phyloP scores from a whole-genome alignment of 2,888 invertebrate genomes.

The Eledone cirrhosa region DNA sequence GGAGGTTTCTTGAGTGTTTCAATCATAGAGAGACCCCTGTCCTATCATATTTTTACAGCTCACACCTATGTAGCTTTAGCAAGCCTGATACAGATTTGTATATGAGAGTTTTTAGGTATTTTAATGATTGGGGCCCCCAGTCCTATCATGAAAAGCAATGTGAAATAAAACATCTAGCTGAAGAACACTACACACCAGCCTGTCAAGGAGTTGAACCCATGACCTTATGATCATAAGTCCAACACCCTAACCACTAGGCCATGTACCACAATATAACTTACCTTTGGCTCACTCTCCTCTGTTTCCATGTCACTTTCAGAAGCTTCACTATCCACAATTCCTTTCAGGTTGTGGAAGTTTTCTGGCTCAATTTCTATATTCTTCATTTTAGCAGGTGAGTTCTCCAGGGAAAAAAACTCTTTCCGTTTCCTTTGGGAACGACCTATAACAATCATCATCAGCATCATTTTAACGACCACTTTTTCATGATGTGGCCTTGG shows the following conservation, averaged over 20 bases:
- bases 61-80: too few relatives aligned
- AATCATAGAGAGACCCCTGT: too few relatives aligned
- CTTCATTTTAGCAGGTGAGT: background rate
- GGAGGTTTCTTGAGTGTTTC: too few relatives aligned
- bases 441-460: background rate
- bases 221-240: background rate
- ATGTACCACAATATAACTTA: background rate
- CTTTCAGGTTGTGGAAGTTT: background rate
- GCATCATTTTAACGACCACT: too few relatives aligned
- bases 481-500: too few relatives aligned
- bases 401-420: background rate
- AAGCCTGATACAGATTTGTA: too few relatives aligned
- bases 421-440: background rate
- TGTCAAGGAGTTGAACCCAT: background rate
- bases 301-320: background rate
- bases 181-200: too few relatives aligned
- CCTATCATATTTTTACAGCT: too few relatives aligned
- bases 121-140: too few relatives aligned
- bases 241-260: background rate
- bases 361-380: background rate
- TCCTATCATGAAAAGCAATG: background rate
- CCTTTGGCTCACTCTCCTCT: background rate
- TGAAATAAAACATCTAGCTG: too few relatives aligned
- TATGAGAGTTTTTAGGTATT: too few relatives aligned
- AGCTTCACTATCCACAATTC: conserved; percentile 9